Percentiles rank a stretch among this genome's conserved stretches.
Conservation (phyloP, 2,797 vertebrate genomes). For the Crypturellus tataupa region DNA sequence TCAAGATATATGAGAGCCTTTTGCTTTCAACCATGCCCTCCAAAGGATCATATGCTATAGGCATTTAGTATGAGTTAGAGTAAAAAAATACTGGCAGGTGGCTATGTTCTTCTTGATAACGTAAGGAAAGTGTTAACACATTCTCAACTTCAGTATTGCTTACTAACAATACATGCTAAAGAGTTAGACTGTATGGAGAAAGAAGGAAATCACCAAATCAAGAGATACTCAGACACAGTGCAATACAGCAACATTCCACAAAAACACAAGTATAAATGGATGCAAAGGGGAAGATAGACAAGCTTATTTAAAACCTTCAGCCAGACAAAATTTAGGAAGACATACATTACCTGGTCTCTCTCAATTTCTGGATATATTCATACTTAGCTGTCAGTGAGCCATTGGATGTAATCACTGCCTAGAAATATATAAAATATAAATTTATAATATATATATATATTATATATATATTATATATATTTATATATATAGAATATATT, state of each 20-base stretch:
- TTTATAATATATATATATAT: no score
- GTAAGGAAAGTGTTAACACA: neutral
- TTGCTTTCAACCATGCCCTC: slow-evolving; percentile 11
- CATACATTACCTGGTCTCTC: slow-evolving; percentile 88
- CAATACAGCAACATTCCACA: neutral
- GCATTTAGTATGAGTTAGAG: neutral
- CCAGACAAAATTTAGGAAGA: slow-evolving; percentile 4
- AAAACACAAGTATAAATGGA: neutral
- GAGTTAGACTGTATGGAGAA: neutral
- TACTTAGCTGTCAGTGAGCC: slow-evolving; percentile 93
- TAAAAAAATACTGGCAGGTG: neutral
- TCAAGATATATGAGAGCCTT: neutral
- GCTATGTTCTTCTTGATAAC: neutral
- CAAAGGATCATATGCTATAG: neutral
- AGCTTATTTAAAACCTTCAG: slow-evolving; percentile 69
- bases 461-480: no score
- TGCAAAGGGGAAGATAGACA: neutral
- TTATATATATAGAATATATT: no score
- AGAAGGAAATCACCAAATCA: neutral
- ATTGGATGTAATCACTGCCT: slow-evolving; percentile 97
- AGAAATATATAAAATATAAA: slow-evolving; percentile 67
- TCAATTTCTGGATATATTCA: slow-evolving; percentile 94
- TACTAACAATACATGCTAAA: neutral
- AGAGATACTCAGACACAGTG: neutral
- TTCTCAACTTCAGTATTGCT: neutral